Percentiles rank a stretch among this genome's conserved stretches.
These are phyloP conservation scores for Notothenia rossii DNA, from an alignment of 2,113 vertebrate species.

Conservation along the genomic window DNA sequence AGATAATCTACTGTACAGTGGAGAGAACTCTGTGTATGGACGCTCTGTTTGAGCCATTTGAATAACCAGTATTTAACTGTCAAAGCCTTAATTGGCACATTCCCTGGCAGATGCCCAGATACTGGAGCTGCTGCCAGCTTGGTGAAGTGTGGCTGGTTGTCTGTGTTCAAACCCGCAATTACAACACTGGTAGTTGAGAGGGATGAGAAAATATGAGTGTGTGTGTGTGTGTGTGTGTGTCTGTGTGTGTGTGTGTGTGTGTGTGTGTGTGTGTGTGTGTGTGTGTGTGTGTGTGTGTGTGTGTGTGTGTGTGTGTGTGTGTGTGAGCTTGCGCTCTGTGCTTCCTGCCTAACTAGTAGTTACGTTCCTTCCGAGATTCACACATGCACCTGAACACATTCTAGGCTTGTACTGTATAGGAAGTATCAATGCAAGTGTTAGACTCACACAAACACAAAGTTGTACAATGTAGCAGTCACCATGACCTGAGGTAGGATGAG, in stretches of 20 bases:
- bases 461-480: not conserved
- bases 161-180: constrained; percentile 64
- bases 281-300: no score
- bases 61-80: constrained; percentile 64
- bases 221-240: no score
- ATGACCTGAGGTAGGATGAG: not conserved
- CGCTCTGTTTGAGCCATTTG: constrained; percentile 37
- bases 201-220: not conserved
- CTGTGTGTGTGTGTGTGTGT: no score
- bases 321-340: constrained; percentile 4
- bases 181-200: constrained; percentile 40
- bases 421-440: not conserved
- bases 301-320: no score
- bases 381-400: not conserved
- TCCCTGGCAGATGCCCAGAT: constrained; percentile 59
- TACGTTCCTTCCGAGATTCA: constrained; percentile 16
- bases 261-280: not conserved
- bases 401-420: not conserved
- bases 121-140: constrained; percentile 43
- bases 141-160: constrained; percentile 16
- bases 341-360: constrained; percentile 28
- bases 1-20: constrained; percentile 5
- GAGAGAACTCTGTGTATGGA: constrained; percentile 25
- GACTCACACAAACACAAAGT: not conserved
- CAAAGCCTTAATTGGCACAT: constrained; percentile 65